Percentiles rank a stretch among this genome's conserved stretches.
These are phyloP conservation scores for Oryzias sinensis DNA, from an alignment of 2,797 vertebrate species.

Conservation along the genomic window DNA sequence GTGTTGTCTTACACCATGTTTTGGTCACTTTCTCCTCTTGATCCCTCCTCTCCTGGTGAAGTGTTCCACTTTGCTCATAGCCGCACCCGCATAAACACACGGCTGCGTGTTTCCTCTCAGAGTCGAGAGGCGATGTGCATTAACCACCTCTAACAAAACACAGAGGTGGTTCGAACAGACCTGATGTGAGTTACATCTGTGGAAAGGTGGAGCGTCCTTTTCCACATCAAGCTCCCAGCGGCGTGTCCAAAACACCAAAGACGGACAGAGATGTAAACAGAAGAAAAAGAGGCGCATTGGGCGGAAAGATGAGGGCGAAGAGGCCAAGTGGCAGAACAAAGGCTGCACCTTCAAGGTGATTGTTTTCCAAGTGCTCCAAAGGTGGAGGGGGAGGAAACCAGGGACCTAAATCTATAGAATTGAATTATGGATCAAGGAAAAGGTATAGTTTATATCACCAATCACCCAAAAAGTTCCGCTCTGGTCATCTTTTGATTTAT, in stretches of 20 bases:
- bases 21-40: neutral
- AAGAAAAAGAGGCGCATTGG: slow-evolving; percentile 3
- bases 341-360: slow-evolving; percentile 51
- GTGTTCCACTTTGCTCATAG: slow-evolving; percentile 5
- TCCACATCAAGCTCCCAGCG: slow-evolving; percentile 9
- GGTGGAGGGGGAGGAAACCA: slow-evolving; percentile 26
- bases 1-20: neutral
- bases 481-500: no score
- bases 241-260: slow-evolving; percentile 29
- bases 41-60: neutral
- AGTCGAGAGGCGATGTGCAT: slow-evolving; percentile 8
- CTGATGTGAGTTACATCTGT: slow-evolving; percentile 18
- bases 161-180: slow-evolving; percentile 25
- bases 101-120: slow-evolving; percentile 17
- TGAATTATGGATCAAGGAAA: no score
- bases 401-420: slow-evolving; percentile 7
- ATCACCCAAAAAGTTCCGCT: no score
- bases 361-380: slow-evolving; percentile 50
- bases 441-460: no score
- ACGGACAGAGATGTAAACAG: slow-evolving; percentile 46
- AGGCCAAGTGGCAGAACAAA: slow-evolving; percentile 24
- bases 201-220: slow-evolving; percentile 14
- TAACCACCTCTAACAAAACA: slow-evolving; percentile 38
- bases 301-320: slow-evolving; percentile 22
- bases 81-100: slow-evolving; percentile 15